Evolutionary conservation across 1,140 invertebrate genomes (phyloP).

Genomic region (Caerostris darwini): DNA sequence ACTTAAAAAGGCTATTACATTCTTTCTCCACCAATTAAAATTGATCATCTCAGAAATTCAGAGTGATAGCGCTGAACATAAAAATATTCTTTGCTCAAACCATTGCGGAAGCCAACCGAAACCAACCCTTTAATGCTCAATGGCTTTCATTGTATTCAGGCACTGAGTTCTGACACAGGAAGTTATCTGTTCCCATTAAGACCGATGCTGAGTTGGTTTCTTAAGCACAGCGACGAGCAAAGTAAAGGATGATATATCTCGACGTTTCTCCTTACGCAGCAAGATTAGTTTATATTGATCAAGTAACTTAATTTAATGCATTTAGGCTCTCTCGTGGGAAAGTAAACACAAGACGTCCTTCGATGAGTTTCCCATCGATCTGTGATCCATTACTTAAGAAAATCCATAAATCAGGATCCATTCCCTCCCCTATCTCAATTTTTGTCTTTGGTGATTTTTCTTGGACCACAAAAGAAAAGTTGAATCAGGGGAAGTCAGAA

Average conservation of each 20-base stretch:
- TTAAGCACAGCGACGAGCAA: neutral
- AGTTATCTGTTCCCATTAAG: no score
- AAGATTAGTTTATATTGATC: conserved; percentile 44
- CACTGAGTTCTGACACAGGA: no score
- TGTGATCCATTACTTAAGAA: conserved; percentile 48
- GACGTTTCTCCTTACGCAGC: neutral
- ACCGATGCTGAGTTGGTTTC: neutral
- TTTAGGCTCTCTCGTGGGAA: conserved; percentile 9
- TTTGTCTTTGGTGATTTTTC: neutral
- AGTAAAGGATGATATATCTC: neutral
- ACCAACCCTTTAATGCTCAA: no score
- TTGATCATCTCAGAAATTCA: no score
- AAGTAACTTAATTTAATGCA: conserved; percentile 36
- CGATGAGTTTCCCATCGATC: conserved; percentile 36
- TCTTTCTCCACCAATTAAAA: no score
- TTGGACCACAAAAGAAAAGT: no score
- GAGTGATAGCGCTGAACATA: no score
- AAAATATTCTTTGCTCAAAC: no score
- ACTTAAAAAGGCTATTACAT: no score
- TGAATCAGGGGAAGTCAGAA: neutral
- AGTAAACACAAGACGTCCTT: conserved; percentile 19
- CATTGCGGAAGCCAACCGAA: no score
- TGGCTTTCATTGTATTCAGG: no score
- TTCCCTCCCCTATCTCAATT: neutral
- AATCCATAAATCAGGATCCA: conserved; percentile 45